A percentile compares a stretch with the other conserved stretches of the same genome.
phyloP scores from a whole-genome alignment of 2,797 vertebrate species.

The Molothrus aeneus region DNA sequence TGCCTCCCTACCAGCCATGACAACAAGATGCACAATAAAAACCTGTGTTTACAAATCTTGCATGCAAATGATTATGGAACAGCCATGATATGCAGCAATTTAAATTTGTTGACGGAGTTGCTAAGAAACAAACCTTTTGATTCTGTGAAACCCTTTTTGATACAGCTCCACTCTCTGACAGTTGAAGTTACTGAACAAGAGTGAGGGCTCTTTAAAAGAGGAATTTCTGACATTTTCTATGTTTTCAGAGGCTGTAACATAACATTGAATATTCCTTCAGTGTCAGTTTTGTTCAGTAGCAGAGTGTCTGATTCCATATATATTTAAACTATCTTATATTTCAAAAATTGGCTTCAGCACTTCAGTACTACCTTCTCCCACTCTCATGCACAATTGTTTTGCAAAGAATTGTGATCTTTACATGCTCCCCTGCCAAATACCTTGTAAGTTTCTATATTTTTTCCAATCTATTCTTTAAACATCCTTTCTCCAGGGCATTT shows the following conservation, averaged over 20 bases:
- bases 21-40: constrained; percentile 62
- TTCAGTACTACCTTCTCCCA: constrained; percentile 30
- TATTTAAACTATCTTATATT: constrained; percentile 52
- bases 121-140: constrained; percentile 73
- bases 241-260: constrained; percentile 70
- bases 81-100: constrained; percentile 62
- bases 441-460: constrained; percentile 61
- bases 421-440: constrained; percentile 59
- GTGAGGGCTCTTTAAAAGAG: constrained; percentile 72
- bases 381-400: constrained; percentile 40
- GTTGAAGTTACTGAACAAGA: constrained; percentile 76
- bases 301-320: constrained; percentile 36
- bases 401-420: constrained; percentile 64
- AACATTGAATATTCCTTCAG: constrained; percentile 66
- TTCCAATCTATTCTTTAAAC: constrained; percentile 66
- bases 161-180: constrained; percentile 65
- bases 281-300: constrained; percentile 60
- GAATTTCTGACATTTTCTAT: constrained; percentile 70
- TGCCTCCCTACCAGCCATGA: constrained; percentile 33
- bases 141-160: constrained; percentile 68
- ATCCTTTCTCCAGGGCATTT: constrained; percentile 69
- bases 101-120: constrained; percentile 73
- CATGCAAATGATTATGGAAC: constrained; percentile 63
- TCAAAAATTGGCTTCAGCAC: constrained; percentile 48
- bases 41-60: constrained; percentile 71